Evolutionary conservation across 2,888 invertebrate species (phyloP).

Genomic region (Drosophila picticornis): DNA sequence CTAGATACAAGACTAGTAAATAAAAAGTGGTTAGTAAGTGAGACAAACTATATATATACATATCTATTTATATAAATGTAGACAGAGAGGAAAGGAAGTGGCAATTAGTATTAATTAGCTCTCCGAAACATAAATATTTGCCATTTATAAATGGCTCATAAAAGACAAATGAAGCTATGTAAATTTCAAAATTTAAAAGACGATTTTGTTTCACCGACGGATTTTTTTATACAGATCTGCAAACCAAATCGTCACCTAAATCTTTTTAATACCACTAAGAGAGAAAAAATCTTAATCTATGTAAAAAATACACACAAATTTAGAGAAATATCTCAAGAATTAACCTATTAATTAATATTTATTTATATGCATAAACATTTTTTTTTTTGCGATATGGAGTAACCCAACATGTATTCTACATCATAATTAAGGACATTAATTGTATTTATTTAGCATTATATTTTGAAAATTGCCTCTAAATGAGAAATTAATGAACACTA

Average conservation of each 20-base stretch:
- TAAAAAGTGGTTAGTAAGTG: too few species aligned
- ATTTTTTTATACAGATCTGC: background rate
- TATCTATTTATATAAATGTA: background rate
- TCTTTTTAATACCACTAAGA: too few species aligned
- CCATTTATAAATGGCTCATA: background rate
- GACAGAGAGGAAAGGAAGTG: too few species aligned
- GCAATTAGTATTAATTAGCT: background rate
- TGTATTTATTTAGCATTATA: background rate
- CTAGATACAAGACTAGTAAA: background rate
- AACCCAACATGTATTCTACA: background rate
- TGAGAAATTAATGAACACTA: background rate
- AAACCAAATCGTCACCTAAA: background rate
- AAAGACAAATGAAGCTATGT: background rate
- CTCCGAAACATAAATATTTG: background rate
- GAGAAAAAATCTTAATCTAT: too few species aligned
- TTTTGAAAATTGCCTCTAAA: background rate
- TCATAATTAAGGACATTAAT: slow-evolving; percentile 1
- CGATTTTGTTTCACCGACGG: background rate
- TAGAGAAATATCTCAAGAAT: background rate
- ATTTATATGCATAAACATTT: slow-evolving; percentile 13
- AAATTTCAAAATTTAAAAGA: background rate
- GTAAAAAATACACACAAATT: background rate
- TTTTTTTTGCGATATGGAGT: background rate
- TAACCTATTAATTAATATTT: slow-evolving; percentile 2
- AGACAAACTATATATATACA: background rate